Percentiles rank a stretch among this genome's conserved stretches.
Evolutionary conservation across 1,140 invertebrate genomes (phyloP).

Genomic region (Cyclina sinensis): DNA sequence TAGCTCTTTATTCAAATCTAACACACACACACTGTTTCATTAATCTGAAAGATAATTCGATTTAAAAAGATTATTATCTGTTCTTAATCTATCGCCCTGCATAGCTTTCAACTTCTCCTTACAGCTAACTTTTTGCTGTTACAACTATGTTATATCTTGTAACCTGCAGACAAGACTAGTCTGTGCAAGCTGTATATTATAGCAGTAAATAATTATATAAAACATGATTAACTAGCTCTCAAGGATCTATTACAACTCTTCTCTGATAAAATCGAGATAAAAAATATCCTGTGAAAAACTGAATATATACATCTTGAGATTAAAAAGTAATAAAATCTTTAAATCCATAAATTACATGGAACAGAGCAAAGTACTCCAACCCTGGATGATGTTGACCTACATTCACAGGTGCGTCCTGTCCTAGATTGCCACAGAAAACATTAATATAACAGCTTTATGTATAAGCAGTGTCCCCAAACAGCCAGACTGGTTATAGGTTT

Average conservation of each 20-base stretch:
- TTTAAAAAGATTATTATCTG: too few species aligned
- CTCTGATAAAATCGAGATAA: neutral
- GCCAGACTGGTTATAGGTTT: too few species aligned
- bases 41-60: too few species aligned
- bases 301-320: neutral
- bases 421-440: neutral
- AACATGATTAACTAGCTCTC: neutral
- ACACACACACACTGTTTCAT: too few species aligned
- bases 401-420: neutral
- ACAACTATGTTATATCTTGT: too few species aligned
- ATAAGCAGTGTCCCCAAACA: too few species aligned
- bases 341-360: neutral
- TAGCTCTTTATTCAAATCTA: too few species aligned
- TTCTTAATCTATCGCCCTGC: too few species aligned
- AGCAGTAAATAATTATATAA: neutral
- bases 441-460: neutral
- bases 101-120: too few species aligned
- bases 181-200: too few species aligned
- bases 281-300: slow-evolving; percentile 3
- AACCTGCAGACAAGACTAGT: too few species aligned
- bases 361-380: neutral
- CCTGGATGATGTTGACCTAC: neutral
- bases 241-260: neutral
- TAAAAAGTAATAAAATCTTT: slow-evolving; percentile 19
- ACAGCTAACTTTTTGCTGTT: too few species aligned